These are phyloP conservation scores for Eurypyga helias DNA, from an alignment of 2,113 vertebrate genomes.

Conservation along the genomic window DNA sequence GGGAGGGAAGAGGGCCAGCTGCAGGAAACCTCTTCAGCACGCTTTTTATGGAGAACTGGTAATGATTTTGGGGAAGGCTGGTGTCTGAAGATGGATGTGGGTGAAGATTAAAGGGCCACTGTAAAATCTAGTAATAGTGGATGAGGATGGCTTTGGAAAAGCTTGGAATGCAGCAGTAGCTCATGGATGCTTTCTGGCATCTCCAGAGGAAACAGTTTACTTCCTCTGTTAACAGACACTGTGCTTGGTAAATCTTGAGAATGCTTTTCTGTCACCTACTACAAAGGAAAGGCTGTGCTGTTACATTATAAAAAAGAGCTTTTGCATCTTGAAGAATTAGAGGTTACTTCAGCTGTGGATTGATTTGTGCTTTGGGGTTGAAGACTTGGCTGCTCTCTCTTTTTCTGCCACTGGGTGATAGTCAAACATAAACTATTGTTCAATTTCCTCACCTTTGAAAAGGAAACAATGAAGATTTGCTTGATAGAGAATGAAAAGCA, in stretches of 20 bases:
- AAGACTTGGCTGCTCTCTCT: background rate
- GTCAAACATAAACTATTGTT: background rate
- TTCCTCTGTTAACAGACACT: background rate
- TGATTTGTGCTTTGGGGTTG: background rate
- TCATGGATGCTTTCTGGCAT: background rate
- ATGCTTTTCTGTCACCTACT: background rate
- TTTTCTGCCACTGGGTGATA: conserved; percentile 50
- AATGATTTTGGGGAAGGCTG: background rate
- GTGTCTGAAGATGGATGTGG: background rate
- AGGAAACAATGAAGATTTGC: background rate
- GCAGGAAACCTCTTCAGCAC: background rate
- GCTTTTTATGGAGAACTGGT: background rate
- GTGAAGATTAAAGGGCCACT: background rate
- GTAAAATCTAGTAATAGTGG: background rate
- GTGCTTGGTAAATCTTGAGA: background rate
- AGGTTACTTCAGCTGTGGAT: background rate
- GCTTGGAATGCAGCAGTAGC: background rate
- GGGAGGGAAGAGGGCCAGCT: background rate
- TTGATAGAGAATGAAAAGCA: background rate
- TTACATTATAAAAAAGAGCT: background rate
- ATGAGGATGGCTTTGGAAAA: background rate
- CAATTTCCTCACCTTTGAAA: background rate
- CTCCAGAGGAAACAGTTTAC: background rate
- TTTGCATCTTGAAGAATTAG: background rate
- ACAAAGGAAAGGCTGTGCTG: background rate